Base-by-base conservation (phyloP, 2,888 invertebrate species). In the Xestia sexstrigata region DNA sequence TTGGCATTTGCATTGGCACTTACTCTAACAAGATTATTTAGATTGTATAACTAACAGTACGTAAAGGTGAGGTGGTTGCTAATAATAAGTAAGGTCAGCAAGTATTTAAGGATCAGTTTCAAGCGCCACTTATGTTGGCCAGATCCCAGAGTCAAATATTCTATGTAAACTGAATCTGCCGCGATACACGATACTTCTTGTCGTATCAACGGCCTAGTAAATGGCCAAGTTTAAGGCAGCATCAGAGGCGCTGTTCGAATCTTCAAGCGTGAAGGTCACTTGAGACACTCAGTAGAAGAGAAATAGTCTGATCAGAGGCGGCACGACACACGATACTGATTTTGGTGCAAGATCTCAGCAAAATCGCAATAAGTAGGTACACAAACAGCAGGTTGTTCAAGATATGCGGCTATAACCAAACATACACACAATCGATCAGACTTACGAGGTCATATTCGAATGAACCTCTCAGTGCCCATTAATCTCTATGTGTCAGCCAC, bases 11-110 rank as follows among this genome's bases (percentile, higher is more conserved):
- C 68, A 63, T 66, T 78, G 35, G 70, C 70, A 80, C 75, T 78
- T 66, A 78, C 63, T 30, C 42, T 52, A 74, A 70, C 83, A 23
- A 82, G 74, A 75, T 84, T 67, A 76, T 76, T 86, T 35, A 83
- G 88, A 86, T 87, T 81, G 80, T 73, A 67, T 87, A 80, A 82
- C 86, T 85, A 87, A 65, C 42, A 42, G 55, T 65, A 62, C 69
- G 39, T 39, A 68, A 73, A 84, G 79, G 75, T 80, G 79, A 81
- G 42, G 74, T 81, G 69, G 49, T 68, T 47, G 30, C 42, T 73
- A 76, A 75, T 82, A 74, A 70, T 76, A 82, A 74, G 42, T 85
- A 68, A 85, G 81, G 86, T 81, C 80, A 79, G 47, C 65, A 73
- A 67, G 75, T 66, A 76, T 70, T 76, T 69, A 80, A 58, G 62